Conservation (phyloP, 2,113 vertebrate genomes). For the Peromyscus californicus region DNA sequence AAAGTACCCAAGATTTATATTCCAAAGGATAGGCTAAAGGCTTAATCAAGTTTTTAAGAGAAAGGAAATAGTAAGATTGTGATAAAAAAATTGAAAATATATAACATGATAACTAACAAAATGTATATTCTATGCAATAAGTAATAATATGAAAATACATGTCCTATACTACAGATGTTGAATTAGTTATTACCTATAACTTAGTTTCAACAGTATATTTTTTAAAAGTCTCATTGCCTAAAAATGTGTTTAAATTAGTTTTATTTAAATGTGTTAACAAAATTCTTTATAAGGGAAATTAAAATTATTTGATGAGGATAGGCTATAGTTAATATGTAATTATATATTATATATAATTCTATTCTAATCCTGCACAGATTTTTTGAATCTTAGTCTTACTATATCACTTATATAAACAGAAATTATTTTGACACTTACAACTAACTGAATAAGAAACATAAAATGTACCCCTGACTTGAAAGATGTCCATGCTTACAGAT, state of each 20-base stretch:
- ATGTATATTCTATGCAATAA: neutral
- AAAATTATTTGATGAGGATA: neutral
- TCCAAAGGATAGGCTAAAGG: neutral
- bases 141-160: neutral
- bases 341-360: neutral
- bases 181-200: neutral
- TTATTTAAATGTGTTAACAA: conserved; percentile 28
- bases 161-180: neutral
- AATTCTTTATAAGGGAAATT: neutral
- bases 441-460: neutral
- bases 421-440: neutral
- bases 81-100: neutral
- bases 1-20: neutral
- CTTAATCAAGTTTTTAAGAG: neutral
- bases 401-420: neutral
- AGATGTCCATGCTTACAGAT: neutral
- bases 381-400: neutral
- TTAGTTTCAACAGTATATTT: conserved; percentile 49
- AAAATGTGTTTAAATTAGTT: conserved; percentile 1
- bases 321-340: neutral
- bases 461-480: neutral
- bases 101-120: neutral
- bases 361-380: neutral
- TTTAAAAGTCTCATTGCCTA: neutral
- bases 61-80: neutral